Evolutionary conservation across 1,140 invertebrate genomes (phyloP).

Genomic region (Pseudomyrmex flavicornis): DNA sequence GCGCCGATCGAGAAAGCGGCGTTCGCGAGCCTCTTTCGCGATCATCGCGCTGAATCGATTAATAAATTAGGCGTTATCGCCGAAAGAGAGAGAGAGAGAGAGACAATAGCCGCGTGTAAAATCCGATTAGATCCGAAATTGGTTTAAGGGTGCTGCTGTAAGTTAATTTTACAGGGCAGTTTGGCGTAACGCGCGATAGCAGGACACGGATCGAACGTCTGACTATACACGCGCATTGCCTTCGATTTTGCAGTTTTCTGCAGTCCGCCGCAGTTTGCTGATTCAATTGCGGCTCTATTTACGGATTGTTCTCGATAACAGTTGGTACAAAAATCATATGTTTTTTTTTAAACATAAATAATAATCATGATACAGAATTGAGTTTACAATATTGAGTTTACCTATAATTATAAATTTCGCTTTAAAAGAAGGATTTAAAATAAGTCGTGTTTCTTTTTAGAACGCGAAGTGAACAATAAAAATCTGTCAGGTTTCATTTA

Average conservation of each 20-base stretch:
- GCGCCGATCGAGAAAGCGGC: neutral
- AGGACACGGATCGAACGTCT: neutral
- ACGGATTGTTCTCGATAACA: neutral
- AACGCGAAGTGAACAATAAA: too few species aligned
- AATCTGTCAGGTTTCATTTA: too few species aligned
- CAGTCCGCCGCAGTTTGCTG: too few species aligned
- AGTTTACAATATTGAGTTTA: too few species aligned
- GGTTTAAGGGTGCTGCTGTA: constrained; percentile 17
- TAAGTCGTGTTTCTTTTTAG: too few species aligned
- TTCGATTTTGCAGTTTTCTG: neutral
- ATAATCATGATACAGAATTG: too few species aligned
- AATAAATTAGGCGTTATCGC: constrained; percentile 11
- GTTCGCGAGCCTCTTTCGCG: neutral
- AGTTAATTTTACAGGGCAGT: neutral
- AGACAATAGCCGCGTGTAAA: neutral
- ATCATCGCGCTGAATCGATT: neutral
- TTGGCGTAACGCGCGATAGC: neutral
- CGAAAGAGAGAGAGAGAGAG: neutral
- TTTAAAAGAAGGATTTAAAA: too few species aligned
- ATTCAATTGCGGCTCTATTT: constrained; percentile 7
- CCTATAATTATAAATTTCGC: too few species aligned
- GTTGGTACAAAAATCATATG: neutral
- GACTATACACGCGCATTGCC: neutral
- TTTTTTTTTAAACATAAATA: neutral
- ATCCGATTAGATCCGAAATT: constrained; percentile 29